These are phyloP conservation scores for Altica lythri DNA, from an alignment of 2,888 invertebrate species.

Conservation along the genomic window DNA sequence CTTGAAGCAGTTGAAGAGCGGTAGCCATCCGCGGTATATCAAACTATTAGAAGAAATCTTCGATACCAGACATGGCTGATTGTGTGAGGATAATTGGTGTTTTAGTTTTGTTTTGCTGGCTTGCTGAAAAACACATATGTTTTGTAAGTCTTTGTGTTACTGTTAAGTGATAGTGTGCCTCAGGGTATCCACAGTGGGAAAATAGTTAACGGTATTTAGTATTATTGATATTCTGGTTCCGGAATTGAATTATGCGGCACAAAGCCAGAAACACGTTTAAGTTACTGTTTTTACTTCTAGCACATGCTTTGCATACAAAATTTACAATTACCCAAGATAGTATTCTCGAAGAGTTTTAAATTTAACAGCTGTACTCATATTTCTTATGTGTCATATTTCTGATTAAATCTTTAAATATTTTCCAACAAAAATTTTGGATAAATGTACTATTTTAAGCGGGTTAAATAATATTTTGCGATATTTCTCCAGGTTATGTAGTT, in stretches of 20 bases:
- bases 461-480: too few species aligned
- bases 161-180: constrained; percentile 3
- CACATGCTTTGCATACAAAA: background rate
- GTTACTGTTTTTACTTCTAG: background rate
- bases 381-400: too few species aligned
- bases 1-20: constrained; percentile 20
- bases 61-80: constrained; percentile 15
- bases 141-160: constrained; percentile 36
- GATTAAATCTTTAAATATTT: too few species aligned
- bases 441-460: too few species aligned
- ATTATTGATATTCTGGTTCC: constrained; percentile 3
- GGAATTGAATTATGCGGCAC: too few species aligned
- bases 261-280: background rate
- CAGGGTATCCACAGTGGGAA: background rate
- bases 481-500: too few species aligned
- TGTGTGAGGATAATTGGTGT: constrained; percentile 19
- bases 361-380: too few species aligned
- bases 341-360: too few species aligned
- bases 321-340: background rate
- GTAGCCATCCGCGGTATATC: constrained; percentile 14
- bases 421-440: too few species aligned
- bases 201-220: background rate
- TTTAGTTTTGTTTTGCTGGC: constrained; percentile 28
- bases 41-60: constrained; percentile 13
- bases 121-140: constrained; percentile 34